Percentiles rank a stretch among this genome's conserved stretches.
These are phyloP conservation scores for Disparrhopalites patrizii DNA, from an alignment of 2,888 invertebrate genomes.

Conservation along the genomic window DNA sequence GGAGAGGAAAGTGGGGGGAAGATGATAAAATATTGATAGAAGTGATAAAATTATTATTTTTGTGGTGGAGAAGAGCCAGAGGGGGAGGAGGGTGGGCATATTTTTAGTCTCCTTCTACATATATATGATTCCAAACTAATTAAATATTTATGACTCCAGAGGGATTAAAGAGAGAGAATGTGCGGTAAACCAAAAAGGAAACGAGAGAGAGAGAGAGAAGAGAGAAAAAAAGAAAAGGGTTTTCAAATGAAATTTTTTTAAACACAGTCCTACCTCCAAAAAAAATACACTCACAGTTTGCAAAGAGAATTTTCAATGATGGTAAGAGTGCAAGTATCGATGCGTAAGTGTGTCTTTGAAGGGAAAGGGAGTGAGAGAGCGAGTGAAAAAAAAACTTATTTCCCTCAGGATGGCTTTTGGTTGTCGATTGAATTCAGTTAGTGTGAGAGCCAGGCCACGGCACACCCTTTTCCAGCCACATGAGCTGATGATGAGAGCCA, in stretches of 20 bases:
- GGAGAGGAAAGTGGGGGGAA: too few relatives aligned
- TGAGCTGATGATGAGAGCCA: conserved; percentile 18
- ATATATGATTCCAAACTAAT: conserved; percentile 1
- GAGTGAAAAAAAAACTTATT: conserved; percentile 14
- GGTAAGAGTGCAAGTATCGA: neutral
- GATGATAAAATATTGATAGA: too few relatives aligned
- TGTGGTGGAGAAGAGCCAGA: too few relatives aligned
- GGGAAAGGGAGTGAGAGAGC: neutral
- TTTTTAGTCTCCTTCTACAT: too few relatives aligned
- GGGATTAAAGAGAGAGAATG: neutral
- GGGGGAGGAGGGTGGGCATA: too few relatives aligned
- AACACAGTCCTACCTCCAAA: too few relatives aligned
- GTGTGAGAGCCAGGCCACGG: neutral
- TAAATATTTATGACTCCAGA: neutral
- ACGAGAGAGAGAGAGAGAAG: too few relatives aligned
- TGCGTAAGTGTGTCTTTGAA: neutral
- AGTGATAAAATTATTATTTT: too few relatives aligned
- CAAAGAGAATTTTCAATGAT: conserved; percentile 22
- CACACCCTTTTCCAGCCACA: conserved; percentile 30
- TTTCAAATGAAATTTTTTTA: too few relatives aligned
- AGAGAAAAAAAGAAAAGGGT: too few relatives aligned
- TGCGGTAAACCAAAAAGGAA: neutral
- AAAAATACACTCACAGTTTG: too few relatives aligned
- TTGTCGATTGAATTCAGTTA: conserved; percentile 25
- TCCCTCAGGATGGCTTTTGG: conserved; percentile 25